Base-by-base conservation (phyloP, 2,113 vertebrate species). In the Cairina moschata region DNA sequence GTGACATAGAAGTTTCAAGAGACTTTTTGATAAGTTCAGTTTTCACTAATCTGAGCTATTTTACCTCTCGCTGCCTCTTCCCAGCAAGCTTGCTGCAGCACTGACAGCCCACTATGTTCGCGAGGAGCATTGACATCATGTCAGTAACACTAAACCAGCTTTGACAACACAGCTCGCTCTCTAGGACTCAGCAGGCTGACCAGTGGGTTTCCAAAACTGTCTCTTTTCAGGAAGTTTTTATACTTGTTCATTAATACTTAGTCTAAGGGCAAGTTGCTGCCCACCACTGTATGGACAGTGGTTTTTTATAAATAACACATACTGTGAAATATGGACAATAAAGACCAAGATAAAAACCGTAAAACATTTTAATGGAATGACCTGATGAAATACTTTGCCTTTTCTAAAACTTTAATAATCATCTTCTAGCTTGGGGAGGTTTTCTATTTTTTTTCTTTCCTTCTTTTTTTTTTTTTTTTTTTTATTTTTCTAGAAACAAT, bases 221-320 rank as follows among this genome's bases (percentile, higher is more conserved):
- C 36, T 5, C 25, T 91, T 40, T 62, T 86, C 2, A n/a, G 84
- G 63, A n/a, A 92, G 17, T 60, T 94, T 79, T 93, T 85, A 62
- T 44, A 40, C 26, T 63, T 91, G 68, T 86, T 96, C 90, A 95
- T 97, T 97, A 97, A 97, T 83, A 95, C 88, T 91, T 96, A 94
- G 94, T 94, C 91, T 77, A 96, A 97, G 97, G 93, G 58, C 91
- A 91, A 76, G 97, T 97, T 94, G 77, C 93, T 97, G 89, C 88
- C 95, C 92, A 83, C 84, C 74, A 69, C 89, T 72, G 58, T 91
- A 81, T 93, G 91, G 96, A 86, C 94, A 93, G 76, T 20, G 86
- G 4, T 81, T 96, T 95, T 96, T 92, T 90, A 98, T 97, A 97
- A 98, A 97, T 97, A 98, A 96, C 96, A 90, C 69, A 93, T 74